Conservation (phyloP, 2,888 invertebrate genomes). For the Dioctria linearis region DNA sequence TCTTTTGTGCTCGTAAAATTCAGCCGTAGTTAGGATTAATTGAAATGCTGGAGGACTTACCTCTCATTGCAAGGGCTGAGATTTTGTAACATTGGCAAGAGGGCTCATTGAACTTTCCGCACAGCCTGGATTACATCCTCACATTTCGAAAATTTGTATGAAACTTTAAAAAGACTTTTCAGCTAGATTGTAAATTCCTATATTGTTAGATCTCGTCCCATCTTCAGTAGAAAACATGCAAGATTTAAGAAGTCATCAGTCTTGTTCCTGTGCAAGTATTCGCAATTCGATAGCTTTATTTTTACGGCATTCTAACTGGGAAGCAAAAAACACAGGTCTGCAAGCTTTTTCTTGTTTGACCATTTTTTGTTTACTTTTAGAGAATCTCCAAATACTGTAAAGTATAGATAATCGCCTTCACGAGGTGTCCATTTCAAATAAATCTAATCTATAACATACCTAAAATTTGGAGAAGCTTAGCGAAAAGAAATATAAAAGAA, state of each 20-base stretch:
- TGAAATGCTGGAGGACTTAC: too few species aligned
- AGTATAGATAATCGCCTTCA: too few species aligned
- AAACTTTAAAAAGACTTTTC: slow-evolving; percentile 74
- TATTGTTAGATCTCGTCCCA: slow-evolving; percentile 68
- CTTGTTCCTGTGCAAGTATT: slow-evolving; percentile 85
- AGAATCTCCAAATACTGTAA: neutral
- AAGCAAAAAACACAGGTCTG: slow-evolving; percentile 69
- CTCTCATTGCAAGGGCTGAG: slow-evolving; percentile 64
- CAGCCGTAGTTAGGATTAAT: too few species aligned
- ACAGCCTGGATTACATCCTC: slow-evolving; percentile 75
- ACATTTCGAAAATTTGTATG: slow-evolving; percentile 77
- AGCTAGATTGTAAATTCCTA: slow-evolving; percentile 77
- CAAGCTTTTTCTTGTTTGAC: slow-evolving; percentile 70
- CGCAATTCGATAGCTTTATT: slow-evolving; percentile 84
- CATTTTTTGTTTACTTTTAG: slow-evolving; percentile 61
- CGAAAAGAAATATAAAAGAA: too few species aligned
- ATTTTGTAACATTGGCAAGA: too few species aligned
- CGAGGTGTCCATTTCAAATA: too few species aligned
- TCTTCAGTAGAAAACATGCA: slow-evolving; percentile 75
- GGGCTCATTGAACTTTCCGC: too few species aligned
- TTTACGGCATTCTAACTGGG: slow-evolving; percentile 69
- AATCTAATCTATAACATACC: too few species aligned
- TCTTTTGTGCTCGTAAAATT: too few species aligned
- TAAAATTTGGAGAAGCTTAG: too few species aligned
- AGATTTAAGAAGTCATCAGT: slow-evolving; percentile 80